Evolutionary conservation across 2,797 vertebrate genomes (phyloP).

Genomic region (Peromyscus melanophrys): DNA sequence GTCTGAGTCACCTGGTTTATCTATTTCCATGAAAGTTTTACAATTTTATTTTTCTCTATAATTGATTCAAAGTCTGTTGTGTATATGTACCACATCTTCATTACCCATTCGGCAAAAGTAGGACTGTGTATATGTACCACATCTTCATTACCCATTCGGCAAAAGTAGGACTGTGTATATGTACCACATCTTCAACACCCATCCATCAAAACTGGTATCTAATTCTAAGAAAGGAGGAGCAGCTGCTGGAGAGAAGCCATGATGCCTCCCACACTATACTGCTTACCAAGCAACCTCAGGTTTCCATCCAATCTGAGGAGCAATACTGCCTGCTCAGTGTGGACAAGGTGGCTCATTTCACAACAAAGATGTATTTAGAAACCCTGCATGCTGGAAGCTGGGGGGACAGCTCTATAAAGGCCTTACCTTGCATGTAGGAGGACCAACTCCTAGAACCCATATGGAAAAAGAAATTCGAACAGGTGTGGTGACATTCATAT

Average conservation of each 20-base stretch:
- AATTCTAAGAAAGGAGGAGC: not conserved
- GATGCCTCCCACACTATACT: not conserved
- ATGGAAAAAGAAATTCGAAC: not conserved
- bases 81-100: not conserved
- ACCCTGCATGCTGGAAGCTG: not conserved
- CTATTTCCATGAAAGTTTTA: not conserved
- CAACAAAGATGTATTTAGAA: not conserved
- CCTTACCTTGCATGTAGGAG: not conserved
- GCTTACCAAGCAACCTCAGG: not conserved
- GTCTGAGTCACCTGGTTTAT: not conserved
- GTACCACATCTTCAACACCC: not conserved
- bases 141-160: not conserved
- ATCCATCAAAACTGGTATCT: not conserved
- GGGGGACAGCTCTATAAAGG: not conserved
- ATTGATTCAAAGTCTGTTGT: not conserved
- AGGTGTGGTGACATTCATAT: not conserved
- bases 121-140: not conserved
- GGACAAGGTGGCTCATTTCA: not conserved
- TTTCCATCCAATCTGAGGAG: not conserved
- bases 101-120: not conserved
- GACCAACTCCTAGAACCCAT: not conserved
- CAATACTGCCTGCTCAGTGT: not conserved
- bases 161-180: not conserved
- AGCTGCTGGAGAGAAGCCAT: not conserved
- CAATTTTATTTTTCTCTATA: not conserved